phyloP scores from a whole-genome alignment of 2,113 vertebrate genomes.

The Hippotragus niger region DNA sequence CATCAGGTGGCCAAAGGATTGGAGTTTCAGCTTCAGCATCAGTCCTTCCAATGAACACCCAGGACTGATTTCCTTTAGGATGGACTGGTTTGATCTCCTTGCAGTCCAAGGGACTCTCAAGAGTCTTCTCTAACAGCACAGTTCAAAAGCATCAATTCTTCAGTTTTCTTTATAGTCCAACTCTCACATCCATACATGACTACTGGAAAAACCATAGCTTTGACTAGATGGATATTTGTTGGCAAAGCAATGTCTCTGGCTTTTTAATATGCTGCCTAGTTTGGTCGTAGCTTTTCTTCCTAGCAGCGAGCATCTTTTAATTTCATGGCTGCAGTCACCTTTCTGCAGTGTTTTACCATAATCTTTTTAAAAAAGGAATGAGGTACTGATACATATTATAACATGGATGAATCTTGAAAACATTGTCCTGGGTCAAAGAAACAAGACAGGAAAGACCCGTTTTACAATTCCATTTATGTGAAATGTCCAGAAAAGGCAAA shows the following conservation, averaged over 20 bases:
- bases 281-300: not conserved
- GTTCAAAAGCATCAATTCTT: not conserved
- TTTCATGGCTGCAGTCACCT: not conserved
- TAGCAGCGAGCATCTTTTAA: not conserved
- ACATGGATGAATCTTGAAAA: not conserved
- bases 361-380: not conserved
- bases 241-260: not conserved
- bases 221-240: not conserved
- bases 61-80: not conserved
- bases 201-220: not conserved
- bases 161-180: not conserved
- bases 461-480: not conserved
- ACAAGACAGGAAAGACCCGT: not conserved
- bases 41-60: not conserved
- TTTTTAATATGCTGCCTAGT: not conserved
- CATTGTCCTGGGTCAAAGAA: not conserved
- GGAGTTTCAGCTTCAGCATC: not conserved
- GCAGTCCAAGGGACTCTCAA: not conserved
- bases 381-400: not conserved
- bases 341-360: not conserved
- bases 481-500: not conserved
- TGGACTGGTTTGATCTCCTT: not conserved
- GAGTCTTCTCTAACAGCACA: not conserved
- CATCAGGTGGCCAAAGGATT: not conserved
- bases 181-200: not conserved